Conservation (phyloP, 1,140 invertebrate genomes). For the Calephelis virginiensis region DNA sequence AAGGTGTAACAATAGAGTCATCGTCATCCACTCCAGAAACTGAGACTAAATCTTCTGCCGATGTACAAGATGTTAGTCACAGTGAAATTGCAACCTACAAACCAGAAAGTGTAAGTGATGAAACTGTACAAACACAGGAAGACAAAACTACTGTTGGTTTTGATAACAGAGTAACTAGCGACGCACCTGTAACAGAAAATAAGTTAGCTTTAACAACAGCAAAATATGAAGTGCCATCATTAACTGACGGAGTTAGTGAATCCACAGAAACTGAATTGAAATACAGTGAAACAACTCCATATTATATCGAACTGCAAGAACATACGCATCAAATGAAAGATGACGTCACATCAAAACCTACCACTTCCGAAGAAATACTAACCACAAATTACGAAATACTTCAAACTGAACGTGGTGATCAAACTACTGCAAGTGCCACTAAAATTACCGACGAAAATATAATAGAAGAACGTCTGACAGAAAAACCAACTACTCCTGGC, state of each 20-base stretch:
- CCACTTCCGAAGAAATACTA: constrained; percentile 31
- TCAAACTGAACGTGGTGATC: constrained; percentile 39
- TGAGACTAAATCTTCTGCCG: not conserved
- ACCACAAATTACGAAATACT: constrained; percentile 29
- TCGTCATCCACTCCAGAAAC: not conserved
- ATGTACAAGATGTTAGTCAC: not conserved
- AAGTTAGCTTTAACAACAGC: not conserved
- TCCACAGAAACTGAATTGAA: constrained; percentile 28
- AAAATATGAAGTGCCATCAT: not conserved
- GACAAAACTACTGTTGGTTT: not conserved
- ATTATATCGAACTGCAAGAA: constrained; percentile 61
- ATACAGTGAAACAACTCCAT: constrained; percentile 46
- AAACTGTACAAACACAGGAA: not conserved
- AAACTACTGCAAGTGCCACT: constrained; percentile 22
- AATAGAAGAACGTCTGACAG: not conserved
- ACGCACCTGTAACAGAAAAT: not conserved
- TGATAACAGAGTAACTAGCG: not conserved
- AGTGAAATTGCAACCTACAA: not conserved
- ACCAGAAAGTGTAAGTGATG: not conserved
- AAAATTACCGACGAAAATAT: not conserved
- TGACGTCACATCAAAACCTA: constrained; percentile 32
- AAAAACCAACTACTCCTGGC: constrained; percentile 6
- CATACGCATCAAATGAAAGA: constrained; percentile 52
- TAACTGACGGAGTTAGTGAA: constrained; percentile 19
- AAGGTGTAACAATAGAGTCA: not conserved